A percentile compares a stretch with the other conserved stretches of the same genome.
Evolutionary conservation across 2,888 invertebrate genomes (phyloP).

Genomic region (Apamea monoglypha): DNA sequence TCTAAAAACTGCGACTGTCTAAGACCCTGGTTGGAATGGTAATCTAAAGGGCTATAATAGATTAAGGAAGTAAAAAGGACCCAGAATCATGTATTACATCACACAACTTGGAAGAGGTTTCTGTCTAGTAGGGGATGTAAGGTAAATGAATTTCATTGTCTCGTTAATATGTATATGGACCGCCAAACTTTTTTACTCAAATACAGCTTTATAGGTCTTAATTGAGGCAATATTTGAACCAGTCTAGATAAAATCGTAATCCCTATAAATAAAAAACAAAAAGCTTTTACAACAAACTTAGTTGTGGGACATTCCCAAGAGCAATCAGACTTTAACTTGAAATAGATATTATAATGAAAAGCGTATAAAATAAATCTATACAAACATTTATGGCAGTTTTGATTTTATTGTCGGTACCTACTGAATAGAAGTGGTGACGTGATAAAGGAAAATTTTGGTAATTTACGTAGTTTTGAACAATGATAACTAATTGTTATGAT

Average conservation of each 20-base stretch:
- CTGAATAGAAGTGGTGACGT: not conserved
- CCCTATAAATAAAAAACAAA: slow-evolving; percentile 12
- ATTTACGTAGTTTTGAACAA: slow-evolving; percentile 11
- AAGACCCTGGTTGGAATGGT: not conserved
- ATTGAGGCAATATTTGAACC: not conserved
- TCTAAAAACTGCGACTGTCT: too few relatives aligned
- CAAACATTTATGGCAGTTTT: slow-evolving; percentile 3
- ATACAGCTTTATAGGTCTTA: not conserved
- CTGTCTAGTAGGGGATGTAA: not conserved
- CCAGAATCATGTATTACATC: not conserved
- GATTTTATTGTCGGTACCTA: slow-evolving; percentile 12
- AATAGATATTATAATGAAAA: slow-evolving; percentile 29
- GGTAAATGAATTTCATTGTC: not conserved
- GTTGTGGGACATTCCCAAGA: slow-evolving; percentile 18
- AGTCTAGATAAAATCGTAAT: not conserved
- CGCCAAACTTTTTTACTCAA: not conserved
- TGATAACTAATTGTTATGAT: not conserved
- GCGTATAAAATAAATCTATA: slow-evolving; percentile 30
- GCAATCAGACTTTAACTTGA: slow-evolving; percentile 43
- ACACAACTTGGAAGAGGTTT: not conserved
- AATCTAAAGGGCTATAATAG: not conserved
- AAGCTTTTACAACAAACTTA: slow-evolving; percentile 6
- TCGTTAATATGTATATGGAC: too few relatives aligned
- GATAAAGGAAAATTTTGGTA: slow-evolving; percentile 14
- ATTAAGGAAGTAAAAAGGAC: too few relatives aligned